Evolutionary conservation across 2,797 vertebrate genomes (phyloP).

Genomic region (Parotocinclus haroldoi): DNA sequence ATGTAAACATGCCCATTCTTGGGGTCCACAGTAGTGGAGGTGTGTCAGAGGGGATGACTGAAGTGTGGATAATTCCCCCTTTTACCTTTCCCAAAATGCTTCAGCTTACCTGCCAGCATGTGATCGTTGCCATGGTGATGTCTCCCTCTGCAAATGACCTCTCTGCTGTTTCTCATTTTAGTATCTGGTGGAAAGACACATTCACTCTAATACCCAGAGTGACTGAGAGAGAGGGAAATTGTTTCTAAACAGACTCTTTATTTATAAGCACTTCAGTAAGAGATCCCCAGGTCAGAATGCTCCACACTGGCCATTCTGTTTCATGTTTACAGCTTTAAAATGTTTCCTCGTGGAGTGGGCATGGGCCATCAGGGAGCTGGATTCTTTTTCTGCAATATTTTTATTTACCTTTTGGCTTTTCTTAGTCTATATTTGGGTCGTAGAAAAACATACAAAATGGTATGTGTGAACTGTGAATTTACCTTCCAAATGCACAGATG

Average conservation of each 20-base stretch:
- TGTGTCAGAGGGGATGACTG: constrained; percentile 26
- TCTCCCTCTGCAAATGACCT: constrained; percentile 43
- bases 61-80: constrained; percentile 5
- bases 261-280: constrained; percentile 10
- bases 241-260: constrained; percentile 35
- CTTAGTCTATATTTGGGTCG: not conserved
- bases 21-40: not conserved
- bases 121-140: constrained; percentile 50
- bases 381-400: constrained; percentile 16
- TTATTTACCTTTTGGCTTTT: not conserved
- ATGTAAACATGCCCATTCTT: no score
- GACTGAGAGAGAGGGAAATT: constrained; percentile 30
- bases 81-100: constrained; percentile 3
- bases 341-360: constrained; percentile 32
- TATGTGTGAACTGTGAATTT: not conserved
- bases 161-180: constrained; percentile 41
- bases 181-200: constrained; percentile 36
- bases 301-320: constrained; percentile 35
- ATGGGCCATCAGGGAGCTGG: constrained; percentile 19
- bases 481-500: constrained; percentile 2
- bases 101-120: constrained; percentile 11
- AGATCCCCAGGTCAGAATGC: constrained; percentile 26
- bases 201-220: constrained; percentile 36
- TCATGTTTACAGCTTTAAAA: constrained; percentile 46
- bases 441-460: no score